Conservation (phyloP, 1,140 invertebrate genomes). For the Cataglyphis hispanica region DNA sequence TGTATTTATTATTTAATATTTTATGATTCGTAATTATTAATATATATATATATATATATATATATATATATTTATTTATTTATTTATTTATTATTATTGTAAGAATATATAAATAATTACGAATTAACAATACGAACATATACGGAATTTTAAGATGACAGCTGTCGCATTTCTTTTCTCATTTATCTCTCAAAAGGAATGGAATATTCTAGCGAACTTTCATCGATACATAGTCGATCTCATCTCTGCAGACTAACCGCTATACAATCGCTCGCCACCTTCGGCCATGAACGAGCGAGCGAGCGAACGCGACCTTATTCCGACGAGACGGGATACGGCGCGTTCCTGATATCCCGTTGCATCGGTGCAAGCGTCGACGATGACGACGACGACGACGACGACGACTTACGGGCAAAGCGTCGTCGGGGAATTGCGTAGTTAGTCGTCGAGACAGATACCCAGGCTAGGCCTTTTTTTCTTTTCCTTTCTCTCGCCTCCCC, state of each 20-base stretch:
- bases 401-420: not conserved
- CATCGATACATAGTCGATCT: not conserved
- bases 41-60: too few species aligned
- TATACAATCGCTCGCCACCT: conserved; percentile 5
- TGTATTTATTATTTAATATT: too few species aligned
- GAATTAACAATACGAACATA: too few species aligned
- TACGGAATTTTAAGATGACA: too few species aligned
- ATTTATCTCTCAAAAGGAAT: not conserved
- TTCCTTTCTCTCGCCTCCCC: conserved; percentile 12
- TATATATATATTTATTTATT: too few species aligned
- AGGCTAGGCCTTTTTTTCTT: not conserved
- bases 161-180: too few species aligned
- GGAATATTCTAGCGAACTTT: not conserved
- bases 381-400: conserved; percentile 8
- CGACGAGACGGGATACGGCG: not conserved
- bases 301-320: conserved; percentile 53
- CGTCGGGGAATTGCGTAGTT: conserved; percentile 53
- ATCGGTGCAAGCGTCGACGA: not conserved
- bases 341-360: conserved; percentile 48
- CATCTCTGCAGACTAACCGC: not conserved
- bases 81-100: too few species aligned
- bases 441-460: not conserved
- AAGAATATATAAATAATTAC: too few species aligned
- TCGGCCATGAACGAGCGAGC: not conserved
- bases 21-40: too few species aligned